Percentiles rank a stretch among this genome's conserved stretches.
Conservation (phyloP, 2,888 invertebrate genomes). For the Rhamnusium bicolor region DNA sequence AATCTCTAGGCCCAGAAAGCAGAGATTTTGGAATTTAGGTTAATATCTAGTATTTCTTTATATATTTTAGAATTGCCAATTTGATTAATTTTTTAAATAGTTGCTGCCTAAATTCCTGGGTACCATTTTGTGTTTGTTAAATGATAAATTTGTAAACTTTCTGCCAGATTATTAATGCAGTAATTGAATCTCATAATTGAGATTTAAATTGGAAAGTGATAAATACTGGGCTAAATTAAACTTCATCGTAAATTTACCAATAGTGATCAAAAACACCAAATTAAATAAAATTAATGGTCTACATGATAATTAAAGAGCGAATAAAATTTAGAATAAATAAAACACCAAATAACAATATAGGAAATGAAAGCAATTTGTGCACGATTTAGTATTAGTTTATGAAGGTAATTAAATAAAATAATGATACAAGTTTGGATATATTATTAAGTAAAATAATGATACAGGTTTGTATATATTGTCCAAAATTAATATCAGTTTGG, state of each 20-base stretch:
- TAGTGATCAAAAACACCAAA: constrained; percentile 3
- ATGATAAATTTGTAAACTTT: background rate
- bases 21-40: too few species aligned
- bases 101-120: background rate
- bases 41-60: too few species aligned
- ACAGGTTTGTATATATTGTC: background rate
- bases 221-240: constrained; percentile 15
- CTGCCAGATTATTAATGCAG: background rate
- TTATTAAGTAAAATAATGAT: background rate
- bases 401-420: background rate
- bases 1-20: too few species aligned
- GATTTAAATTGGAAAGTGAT: constrained; percentile 8
- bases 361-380: background rate
- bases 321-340: constrained; percentile 2
- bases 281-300: constrained; percentile 16
- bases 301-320: background rate
- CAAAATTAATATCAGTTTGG: background rate
- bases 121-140: background rate
- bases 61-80: too few species aligned
- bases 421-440: background rate
- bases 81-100: too few species aligned
- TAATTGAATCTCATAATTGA: constrained; percentile 7
- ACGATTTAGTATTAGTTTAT: background rate
- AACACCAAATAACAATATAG: background rate
- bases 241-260: constrained; percentile 13